These are phyloP conservation scores for Heliconius congener DNA, from an alignment of 1,140 invertebrate species.

Conservation along the genomic window DNA sequence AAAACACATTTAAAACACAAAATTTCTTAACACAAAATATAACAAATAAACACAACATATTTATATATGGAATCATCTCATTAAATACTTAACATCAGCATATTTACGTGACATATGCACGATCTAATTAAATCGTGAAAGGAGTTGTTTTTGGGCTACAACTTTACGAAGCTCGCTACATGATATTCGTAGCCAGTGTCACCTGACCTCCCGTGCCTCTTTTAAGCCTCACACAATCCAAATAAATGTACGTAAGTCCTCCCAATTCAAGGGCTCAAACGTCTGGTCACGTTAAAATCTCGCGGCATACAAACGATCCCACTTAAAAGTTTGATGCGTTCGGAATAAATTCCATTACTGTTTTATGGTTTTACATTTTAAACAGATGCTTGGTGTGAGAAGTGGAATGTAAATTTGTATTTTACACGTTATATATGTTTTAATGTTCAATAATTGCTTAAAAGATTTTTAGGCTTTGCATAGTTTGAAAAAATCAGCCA, in stretches of 20 bases:
- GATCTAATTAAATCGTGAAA: slow-evolving; percentile 64
- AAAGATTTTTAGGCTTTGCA: neutral
- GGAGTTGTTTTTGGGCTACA: slow-evolving; percentile 53
- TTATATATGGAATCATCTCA: neutral
- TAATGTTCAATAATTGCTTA: neutral
- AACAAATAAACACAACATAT: neutral
- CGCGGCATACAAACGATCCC: slow-evolving; percentile 66
- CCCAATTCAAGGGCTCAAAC: slow-evolving; percentile 35
- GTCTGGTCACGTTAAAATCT: slow-evolving; percentile 48
- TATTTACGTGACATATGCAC: slow-evolving; percentile 58
- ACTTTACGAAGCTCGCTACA: slow-evolving; percentile 6
- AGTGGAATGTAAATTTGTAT: slow-evolving; percentile 13
- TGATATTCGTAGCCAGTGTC: slow-evolving; percentile 41
- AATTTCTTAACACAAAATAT: neutral
- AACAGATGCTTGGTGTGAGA: slow-evolving; percentile 19
- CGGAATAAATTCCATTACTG: slow-evolving; percentile 70
- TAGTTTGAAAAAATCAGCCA: neutral
- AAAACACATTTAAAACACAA: neutral
- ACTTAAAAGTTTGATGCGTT: slow-evolving; percentile 76
- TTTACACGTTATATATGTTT: neutral
- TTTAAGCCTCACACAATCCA: neutral
- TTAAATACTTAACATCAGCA: slow-evolving; percentile 17
- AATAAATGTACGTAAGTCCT: slow-evolving; percentile 28
- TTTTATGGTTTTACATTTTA: slow-evolving; percentile 63
- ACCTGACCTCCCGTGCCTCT: slow-evolving; percentile 31